Conservation (phyloP, 2,888 invertebrate species). For the Tryphoninae sp. region DNA sequence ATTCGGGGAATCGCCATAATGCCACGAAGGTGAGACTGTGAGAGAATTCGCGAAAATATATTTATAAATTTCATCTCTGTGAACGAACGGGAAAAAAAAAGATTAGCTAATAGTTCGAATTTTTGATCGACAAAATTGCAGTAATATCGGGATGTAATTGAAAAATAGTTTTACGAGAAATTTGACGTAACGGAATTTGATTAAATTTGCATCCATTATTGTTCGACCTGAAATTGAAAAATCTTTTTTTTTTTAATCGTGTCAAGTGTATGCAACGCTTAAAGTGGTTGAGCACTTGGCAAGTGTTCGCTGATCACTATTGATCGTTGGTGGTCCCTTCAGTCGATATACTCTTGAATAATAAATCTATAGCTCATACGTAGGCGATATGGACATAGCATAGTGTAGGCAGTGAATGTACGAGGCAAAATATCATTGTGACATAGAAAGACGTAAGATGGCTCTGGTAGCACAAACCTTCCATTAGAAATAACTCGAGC, state of each 20-base stretch:
- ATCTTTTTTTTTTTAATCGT: neutral
- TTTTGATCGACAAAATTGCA: neutral
- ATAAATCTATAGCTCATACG: conserved; percentile 13
- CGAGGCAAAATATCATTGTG: neutral
- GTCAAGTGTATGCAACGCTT: neutral
- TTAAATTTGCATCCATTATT: neutral
- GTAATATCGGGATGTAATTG: neutral
- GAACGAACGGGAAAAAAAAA: conserved; percentile 78
- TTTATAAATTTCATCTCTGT: conserved; percentile 17
- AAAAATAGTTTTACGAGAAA: conserved; percentile 11
- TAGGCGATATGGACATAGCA: neutral
- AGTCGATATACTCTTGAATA: conserved; percentile 44
- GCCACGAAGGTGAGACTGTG: conserved; percentile 83
- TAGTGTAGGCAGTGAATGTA: neutral
- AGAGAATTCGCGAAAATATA: conserved; percentile 79
- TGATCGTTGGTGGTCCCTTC: conserved; percentile 25
- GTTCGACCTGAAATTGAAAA: neutral
- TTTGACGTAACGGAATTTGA: neutral
- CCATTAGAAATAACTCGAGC: neutral
- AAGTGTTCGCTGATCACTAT: conserved; percentile 25
- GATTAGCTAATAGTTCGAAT: neutral
- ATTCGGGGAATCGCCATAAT: conserved; percentile 88
- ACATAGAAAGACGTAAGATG: neutral
- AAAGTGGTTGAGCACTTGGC: conserved; percentile 3
- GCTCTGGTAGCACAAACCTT: neutral